Evolutionary conservation across 1,140 invertebrate genomes (phyloP), one percentile per base, ranked within the genome.

Genomic region (Sitobion miscanthi): DNA sequence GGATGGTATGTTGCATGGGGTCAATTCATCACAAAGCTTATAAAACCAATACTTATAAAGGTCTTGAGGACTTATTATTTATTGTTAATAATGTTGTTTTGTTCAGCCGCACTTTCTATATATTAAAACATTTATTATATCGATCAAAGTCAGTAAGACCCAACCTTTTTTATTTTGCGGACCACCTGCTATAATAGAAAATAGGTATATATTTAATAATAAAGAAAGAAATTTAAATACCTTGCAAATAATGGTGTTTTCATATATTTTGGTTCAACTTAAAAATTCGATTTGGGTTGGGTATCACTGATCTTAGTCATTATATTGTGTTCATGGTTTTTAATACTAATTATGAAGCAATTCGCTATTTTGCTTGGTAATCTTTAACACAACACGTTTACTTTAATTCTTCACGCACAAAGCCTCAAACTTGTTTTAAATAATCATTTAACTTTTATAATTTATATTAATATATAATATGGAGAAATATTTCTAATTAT

Each of bases 21-120:
- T 54, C 42, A 57, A 93, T 93, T 83, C 69, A 57, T 49, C 91
- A 20, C 45, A 93, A 57, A 93, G 91, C 49, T 85, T 93, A 54
- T 93, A 57, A 85, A 20, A 91, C n/a, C 25, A 90, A 25, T 38
- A 57, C 20, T 23, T 35, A 23, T 86, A 86, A 86, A 30, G 9
- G 35, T 23, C 17, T 42, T 38, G 1, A 5, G 5, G 35, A 57
- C 23, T 23, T 57, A 35, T 57, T 21, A 88, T 52, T 57, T 57
- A 57, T 89, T 89, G 23, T 89, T 35, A 21, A 47, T 45, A 35
- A 21, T 52, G n/a, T 35, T 87, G 14, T 89, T 89, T 57, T 57
- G 49, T 57, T 57, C 38, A 89, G 47, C n/a, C 20, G 1, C 11
- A 6, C 30, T 17, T 14, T 69, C 62, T 69, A 14, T 17, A 69